These are phyloP conservation scores for Gymnopithys bicolor DNA, from an alignment of 2,797 vertebrate species.

Conservation along the genomic window DNA sequence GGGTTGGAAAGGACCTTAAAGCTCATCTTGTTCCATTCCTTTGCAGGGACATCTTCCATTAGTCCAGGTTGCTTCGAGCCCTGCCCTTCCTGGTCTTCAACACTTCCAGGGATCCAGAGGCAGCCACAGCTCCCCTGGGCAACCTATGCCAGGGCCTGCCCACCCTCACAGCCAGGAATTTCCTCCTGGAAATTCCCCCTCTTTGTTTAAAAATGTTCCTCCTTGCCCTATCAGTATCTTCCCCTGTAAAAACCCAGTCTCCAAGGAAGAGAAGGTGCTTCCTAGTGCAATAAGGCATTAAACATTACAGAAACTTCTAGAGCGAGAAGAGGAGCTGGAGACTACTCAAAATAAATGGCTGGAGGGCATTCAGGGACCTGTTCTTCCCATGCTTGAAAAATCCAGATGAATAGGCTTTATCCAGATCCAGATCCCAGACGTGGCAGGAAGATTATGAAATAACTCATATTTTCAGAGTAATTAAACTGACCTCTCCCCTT, in stretches of 20 bases:
- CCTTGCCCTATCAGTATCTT: neutral
- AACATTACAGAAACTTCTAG: neutral
- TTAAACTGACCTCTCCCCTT: neutral
- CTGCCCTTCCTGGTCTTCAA: accelerated
- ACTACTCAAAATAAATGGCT: neutral
- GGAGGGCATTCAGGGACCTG: neutral
- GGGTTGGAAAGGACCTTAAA: neutral
- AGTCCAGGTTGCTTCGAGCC: accelerated
- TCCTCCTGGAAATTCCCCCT: neutral
- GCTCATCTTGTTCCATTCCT: accelerated
- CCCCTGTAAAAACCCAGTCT: neutral
- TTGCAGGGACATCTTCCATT: neutral
- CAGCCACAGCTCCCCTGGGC: neutral
- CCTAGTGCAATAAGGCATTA: neutral
- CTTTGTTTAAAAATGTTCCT: neutral
- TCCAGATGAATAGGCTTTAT: neutral
- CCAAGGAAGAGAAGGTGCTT: neutral
- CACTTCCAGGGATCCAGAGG: neutral
- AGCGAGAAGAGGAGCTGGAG: neutral
- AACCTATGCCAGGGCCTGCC: accelerated
- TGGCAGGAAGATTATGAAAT: neutral
- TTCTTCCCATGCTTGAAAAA: neutral
- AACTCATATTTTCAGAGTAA: neutral
- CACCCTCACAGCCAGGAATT: neutral
- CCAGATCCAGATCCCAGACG: neutral